Conservation (phyloP, 2,113 vertebrate genomes). For the Oncorhynchus mykiss region DNA sequence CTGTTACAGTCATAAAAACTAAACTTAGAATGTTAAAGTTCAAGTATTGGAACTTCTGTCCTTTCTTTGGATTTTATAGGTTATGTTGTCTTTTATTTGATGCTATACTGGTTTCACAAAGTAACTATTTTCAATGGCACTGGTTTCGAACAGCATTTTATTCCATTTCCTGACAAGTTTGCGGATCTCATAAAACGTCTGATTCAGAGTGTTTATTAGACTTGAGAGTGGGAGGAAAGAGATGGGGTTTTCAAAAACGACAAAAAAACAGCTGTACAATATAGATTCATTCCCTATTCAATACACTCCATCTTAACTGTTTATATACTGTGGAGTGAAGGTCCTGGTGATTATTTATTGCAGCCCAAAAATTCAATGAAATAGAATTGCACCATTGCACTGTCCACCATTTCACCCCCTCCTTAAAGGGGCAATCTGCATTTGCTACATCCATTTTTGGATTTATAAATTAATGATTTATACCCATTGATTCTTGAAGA, state of each 20-base stretch:
- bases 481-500: too few relatives aligned
- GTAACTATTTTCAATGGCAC: conserved; percentile 56
- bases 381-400: too few relatives aligned
- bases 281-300: neutral
- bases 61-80: conserved; percentile 59
- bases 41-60: conserved; percentile 60
- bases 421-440: too few relatives aligned
- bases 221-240: neutral
- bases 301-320: neutral
- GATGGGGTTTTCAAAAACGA: neutral
- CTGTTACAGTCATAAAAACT: conserved; percentile 41
- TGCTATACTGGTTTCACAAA: conserved; percentile 57
- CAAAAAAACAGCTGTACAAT: neutral
- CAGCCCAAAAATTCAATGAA: neutral
- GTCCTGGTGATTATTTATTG: neutral
- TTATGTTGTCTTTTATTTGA: conserved; percentile 59
- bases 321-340: neutral
- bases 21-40: conserved; percentile 45
- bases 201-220: conserved; percentile 44
- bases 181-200: conserved; percentile 52
- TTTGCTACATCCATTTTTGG: too few relatives aligned
- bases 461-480: too few relatives aligned
- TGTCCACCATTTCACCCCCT: too few relatives aligned
- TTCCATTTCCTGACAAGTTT: conserved; percentile 60
- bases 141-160: conserved; percentile 47